These are phyloP conservation scores for Eospalax fontanierii DNA, from an alignment of 2,797 vertebrate species.

Conservation along the genomic window DNA sequence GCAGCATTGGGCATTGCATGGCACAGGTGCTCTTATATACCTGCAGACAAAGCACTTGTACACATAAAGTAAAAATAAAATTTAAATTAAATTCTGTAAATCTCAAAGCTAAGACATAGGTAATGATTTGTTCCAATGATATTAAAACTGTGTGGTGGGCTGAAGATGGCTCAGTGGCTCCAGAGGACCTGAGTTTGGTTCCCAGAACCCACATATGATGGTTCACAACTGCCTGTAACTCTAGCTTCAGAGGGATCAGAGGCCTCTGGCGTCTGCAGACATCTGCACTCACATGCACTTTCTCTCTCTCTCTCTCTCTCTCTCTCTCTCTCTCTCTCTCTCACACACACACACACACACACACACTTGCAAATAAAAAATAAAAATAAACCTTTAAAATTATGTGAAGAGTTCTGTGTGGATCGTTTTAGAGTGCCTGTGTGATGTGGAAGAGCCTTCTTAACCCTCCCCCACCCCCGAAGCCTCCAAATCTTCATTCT, in stretches of 20 bases:
- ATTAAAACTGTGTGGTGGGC: background rate
- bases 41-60: too few species aligned
- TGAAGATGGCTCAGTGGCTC: background rate
- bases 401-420: background rate
- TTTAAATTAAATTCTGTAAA: background rate
- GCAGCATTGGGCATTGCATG: too few species aligned
- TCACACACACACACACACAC: background rate
- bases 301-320: too few species aligned
- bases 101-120: background rate
- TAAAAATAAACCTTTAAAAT: background rate
- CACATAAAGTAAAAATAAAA: too few species aligned
- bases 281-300: too few species aligned
- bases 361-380: background rate
- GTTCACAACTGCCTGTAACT: background rate
- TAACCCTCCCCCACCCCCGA: background rate
- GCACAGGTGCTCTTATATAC: too few species aligned
- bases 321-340: too few species aligned
- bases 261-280: background rate
- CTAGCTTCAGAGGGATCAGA: background rate
- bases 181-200: background rate
- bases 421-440: background rate
- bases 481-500: background rate
- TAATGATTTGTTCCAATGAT: background rate
- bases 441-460: background rate
- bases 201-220: background rate